These are phyloP conservation scores for Agonopterix heracliana DNA, from an alignment of 2,888 invertebrate genomes.

Conservation along the genomic window DNA sequence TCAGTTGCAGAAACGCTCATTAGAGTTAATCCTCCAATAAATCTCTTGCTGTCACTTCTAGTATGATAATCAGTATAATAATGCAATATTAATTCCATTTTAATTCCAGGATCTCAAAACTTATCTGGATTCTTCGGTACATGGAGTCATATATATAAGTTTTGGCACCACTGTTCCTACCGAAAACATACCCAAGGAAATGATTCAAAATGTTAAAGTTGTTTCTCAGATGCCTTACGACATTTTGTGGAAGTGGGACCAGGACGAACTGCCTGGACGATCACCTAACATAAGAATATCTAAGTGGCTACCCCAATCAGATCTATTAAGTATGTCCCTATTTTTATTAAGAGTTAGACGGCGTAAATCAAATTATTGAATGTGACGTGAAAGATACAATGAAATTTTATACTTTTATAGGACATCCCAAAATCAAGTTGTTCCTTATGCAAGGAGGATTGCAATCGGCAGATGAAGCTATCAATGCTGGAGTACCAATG, in stretches of 20 bases:
- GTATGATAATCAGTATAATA: neutral
- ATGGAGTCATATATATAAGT: neutral
- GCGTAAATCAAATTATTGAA: too few relatives aligned
- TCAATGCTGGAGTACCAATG: too few relatives aligned
- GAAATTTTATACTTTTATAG: too few relatives aligned
- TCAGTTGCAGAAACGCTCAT: too few relatives aligned
- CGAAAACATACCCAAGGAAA: slow-evolving; percentile 14
- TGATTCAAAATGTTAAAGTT: slow-evolving; percentile 31
- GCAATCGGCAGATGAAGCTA: too few relatives aligned
- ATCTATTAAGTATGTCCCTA: slow-evolving; percentile 25
- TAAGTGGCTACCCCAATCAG: slow-evolving; percentile 38
- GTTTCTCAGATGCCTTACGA: slow-evolving; percentile 51
- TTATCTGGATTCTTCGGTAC: neutral
- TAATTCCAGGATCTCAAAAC: neutral
- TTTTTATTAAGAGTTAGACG: too few relatives aligned
- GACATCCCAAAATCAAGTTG: too few relatives aligned
- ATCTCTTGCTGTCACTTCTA: too few relatives aligned
- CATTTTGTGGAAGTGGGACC: slow-evolving; percentile 13
- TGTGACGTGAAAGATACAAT: too few relatives aligned
- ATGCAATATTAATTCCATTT: neutral
- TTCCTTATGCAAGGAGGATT: too few relatives aligned
- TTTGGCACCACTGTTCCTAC: neutral
- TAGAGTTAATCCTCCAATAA: too few relatives aligned
- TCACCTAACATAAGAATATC: slow-evolving; percentile 45
- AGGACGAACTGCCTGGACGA: slow-evolving; percentile 21